Base-by-base conservation (phyloP, 2,888 invertebrate species). In the Drosophila vallismaia region DNA sequence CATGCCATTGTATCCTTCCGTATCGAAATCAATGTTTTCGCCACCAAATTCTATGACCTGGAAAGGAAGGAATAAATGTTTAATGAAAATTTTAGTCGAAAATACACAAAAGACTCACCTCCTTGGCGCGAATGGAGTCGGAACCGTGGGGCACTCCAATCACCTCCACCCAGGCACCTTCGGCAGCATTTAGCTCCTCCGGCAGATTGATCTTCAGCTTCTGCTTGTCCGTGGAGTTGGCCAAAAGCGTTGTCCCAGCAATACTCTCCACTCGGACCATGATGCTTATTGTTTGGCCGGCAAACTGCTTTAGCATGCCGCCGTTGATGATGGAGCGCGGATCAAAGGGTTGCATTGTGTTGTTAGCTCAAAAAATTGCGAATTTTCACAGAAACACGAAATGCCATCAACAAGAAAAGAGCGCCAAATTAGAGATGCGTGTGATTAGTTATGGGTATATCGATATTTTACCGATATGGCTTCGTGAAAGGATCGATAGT, bases 141-240 rank as follows among this genome's bases (percentile, higher is more conserved):
- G 71, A 59, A 1, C 88, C 84, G 8, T 55, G 74, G 7, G 84
- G 68, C 8, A 75, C 60, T 3, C 91, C 91, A 54, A 92, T 91
- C 0, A 92, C 76, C 76, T 92, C 92, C 24, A 91, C 86, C 92
- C 92, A 92, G 54, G 87, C 83, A 0, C 88, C 88, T 2, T 80
- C 50, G 0, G 81, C 75, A 0, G 85, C 88, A 14, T 68, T 77
- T 1, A 90, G 42, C 0, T 89, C 76, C 12, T 83, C 87, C 0
- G 84, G 73, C 24, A 91, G 53, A 14, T 69, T 80, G 0, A 91
- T 87, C 1, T 86, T 80, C 8, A 92, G 71, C 50, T 87, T 88
- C 19, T 85, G 87, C 1, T 89, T 85, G 46, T 91, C 92, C 0
- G 90, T 89, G 19, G 89, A 88, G 19, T 33, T 79, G 1, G 77